phyloP scores from a whole-genome alignment of 1,140 invertebrate genomes.

The Drosophila fuyamai region DNA sequence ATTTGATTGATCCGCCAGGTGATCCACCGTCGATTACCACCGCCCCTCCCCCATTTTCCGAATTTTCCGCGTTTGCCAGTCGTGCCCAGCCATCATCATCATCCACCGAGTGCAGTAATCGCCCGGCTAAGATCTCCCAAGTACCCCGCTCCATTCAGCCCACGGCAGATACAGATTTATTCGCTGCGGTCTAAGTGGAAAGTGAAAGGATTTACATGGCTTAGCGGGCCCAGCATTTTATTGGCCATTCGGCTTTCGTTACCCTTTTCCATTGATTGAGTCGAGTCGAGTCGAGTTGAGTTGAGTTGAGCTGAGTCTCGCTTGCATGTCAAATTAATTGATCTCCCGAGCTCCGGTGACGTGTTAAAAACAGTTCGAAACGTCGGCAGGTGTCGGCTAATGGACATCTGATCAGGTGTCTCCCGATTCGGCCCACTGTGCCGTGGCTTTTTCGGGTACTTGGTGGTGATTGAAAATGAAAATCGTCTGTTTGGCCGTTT shows the following conservation, averaged over 20 bases:
- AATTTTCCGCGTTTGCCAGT: slow-evolving; percentile 15
- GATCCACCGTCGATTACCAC: slow-evolving; percentile 27
- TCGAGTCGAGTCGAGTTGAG: not conserved
- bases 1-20: slow-evolving; percentile 63
- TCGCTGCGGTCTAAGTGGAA: slow-evolving; percentile 44
- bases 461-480: slow-evolving; percentile 60
- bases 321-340: slow-evolving; percentile 80
- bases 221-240: slow-evolving; percentile 24
- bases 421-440: slow-evolving; percentile 10
- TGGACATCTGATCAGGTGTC: slow-evolving; percentile 35
- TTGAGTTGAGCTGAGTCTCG: slow-evolving; percentile 10
- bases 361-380: slow-evolving; percentile 38
- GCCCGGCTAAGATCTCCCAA: slow-evolving; percentile 36
- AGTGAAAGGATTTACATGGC: slow-evolving; percentile 71
- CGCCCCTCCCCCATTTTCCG: slow-evolving; percentile 7
- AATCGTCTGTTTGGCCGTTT: slow-evolving; percentile 38
- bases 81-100: slow-evolving; percentile 36
- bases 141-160: slow-evolving; percentile 15
- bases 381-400: slow-evolving; percentile 61
- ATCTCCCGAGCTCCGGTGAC: slow-evolving; percentile 41
- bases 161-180: slow-evolving; percentile 64
- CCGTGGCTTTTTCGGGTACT: slow-evolving; percentile 1
- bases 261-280: slow-evolving; percentile 46
- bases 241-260: slow-evolving; percentile 46
- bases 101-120: slow-evolving; percentile 38